Base-by-base conservation (phyloP, 2,888 invertebrate species). In the Yponomeuta plumbellus region DNA sequence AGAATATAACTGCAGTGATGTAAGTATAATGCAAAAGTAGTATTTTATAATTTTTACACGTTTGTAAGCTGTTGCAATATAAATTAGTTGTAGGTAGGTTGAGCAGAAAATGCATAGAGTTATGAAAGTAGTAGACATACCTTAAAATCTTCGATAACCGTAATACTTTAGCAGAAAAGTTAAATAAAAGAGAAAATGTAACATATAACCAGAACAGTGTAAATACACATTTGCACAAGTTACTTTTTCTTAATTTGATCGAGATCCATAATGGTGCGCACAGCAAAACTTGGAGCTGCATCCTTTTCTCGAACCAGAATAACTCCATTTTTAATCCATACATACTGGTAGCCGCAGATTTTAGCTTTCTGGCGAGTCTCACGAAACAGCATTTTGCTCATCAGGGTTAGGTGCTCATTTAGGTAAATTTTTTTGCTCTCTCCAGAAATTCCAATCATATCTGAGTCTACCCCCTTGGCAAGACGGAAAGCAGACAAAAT, bases 141-240 rank as follows among this genome's bases (percentile, higher is more conserved):
- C 26, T 26, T 26, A 26, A 26, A 26, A 26, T 26, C 26, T 26
- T 26, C 26, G 26, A 26, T 26, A 26, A 26, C 26, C 26, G 52
- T 52, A 17, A 52, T 52, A n/a, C 52, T 17, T 52, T 17, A 11
- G n/a, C n/a, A 52, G 13, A 17, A 52, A 52, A 52, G 11, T 17
- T 52, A 52, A n/a, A 52, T 52, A 52, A n/a, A 52, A 11, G n/a
- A 52, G n/a, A 52, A 52, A n/a, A n/a, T n/a, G n/a, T n/a, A 52
- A 52, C n/a, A 52, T 52, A 52, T 52, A 52, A 52, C 13, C 52
- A n/a, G n/a, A 17, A 52, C 52, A n/a, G 52, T 11, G 52, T 52
- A 26, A 26, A 26, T 26, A 26, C 26, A 26, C 1, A 26, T 26
- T 26, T 26, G 26, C 26, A 26, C 26, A 26, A 26, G 26, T 26